Evolutionary conservation across 2,113 vertebrate species (phyloP), one percentile per base, ranked within the genome.

Genomic region (Microcebus ravelobensis): DNA sequence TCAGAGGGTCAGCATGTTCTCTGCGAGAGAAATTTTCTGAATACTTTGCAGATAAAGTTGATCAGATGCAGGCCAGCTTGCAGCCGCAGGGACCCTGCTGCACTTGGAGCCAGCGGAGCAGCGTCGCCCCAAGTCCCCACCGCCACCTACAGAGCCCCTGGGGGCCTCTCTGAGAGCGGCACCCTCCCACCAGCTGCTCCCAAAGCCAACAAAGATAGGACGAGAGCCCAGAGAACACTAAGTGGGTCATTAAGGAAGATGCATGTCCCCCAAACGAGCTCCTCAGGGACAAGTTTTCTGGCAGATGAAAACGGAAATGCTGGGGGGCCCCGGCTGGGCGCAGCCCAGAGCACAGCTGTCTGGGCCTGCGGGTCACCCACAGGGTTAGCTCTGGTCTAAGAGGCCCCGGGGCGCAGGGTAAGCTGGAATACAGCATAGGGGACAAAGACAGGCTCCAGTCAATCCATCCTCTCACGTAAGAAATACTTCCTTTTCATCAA

Each of bases 41-140:
- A 98, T 97, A 80, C 68, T 96, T 97, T 91, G 77, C 95, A 94
- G 96, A 97, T 97, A 97, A 97, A 96, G 90, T 18, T 79, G 97
- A 97, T 98, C 96, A 97, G 97, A 96, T 95, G 93, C 95, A 97
- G 90, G 73, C 95, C 97, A 97, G 94, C 95, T 34, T 84, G 82
- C 91, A 80, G 91, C 90, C 61, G 76, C 95, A 86, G 50, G 77
- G 83, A n/a, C 79, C 6, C 8, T 20, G 73, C 93, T 76, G 3
- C 92, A 74, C 55, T 92, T 63, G 84, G 76, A 57, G 73, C 87
- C 87, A 15, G 63, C 80, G 34, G 34, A 65, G 42, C 13, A 21
- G 48, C 65, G 0, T 39, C 85, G n/a, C 82, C 82, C 80, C 83
- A 76, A 29, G n/a, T 57, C 65, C 74, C 90, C 76, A 6, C 76